phyloP scores from a whole-genome alignment of 2,797 vertebrate genomes.

The Artibeus lituratus region DNA sequence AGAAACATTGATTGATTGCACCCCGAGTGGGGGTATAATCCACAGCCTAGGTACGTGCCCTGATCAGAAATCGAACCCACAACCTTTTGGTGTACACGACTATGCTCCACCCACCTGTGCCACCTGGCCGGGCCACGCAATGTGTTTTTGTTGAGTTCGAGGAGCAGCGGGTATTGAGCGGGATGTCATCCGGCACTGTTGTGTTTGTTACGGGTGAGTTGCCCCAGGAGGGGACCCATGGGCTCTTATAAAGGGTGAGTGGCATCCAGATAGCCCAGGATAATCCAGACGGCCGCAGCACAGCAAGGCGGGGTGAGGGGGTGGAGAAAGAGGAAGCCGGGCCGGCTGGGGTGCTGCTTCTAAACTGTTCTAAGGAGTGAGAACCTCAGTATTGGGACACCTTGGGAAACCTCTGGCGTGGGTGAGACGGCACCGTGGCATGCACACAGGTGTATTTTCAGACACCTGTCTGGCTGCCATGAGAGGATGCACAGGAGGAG shows the following conservation, averaged over 20 bases:
- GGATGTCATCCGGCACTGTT: accelerated
- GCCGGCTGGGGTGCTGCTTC: background rate
- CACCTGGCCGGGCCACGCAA: accelerated
- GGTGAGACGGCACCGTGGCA: background rate
- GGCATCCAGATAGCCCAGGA: background rate
- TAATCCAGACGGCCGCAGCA: background rate
- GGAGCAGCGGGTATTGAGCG: background rate
- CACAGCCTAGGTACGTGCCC: too few species aligned
- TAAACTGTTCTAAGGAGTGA: background rate
- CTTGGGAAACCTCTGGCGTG: background rate
- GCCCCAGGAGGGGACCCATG: background rate
- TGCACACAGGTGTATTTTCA: background rate
- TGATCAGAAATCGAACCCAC: background rate
- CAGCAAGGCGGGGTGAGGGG: background rate
- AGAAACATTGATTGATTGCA: background rate
- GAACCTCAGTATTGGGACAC: background rate
- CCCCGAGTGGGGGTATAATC: background rate
- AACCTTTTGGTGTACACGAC: background rate
- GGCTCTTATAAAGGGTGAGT: background rate
- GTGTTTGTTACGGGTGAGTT: background rate
- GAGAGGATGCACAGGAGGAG: background rate
- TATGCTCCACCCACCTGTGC: background rate
- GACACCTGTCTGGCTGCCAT: background rate
- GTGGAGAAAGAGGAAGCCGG: background rate
- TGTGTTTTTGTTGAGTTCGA: background rate